Percentiles rank a stretch among this genome's conserved stretches.
These are phyloP conservation scores for Ataeniobius toweri DNA, from an alignment of 2,797 vertebrate species.

Conservation along the genomic window DNA sequence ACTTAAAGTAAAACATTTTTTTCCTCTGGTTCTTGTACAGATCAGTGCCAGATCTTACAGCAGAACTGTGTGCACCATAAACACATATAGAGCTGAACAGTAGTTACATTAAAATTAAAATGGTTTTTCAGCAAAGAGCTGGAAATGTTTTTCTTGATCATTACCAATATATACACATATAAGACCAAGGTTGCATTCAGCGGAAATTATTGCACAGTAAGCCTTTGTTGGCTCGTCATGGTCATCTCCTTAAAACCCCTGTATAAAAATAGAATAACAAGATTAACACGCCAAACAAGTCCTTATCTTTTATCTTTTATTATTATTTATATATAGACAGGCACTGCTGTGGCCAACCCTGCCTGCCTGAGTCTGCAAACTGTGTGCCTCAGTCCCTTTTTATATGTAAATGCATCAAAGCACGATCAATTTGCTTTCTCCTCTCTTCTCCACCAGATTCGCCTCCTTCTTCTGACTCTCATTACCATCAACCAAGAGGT, in stretches of 20 bases:
- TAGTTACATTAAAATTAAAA: slow-evolving; percentile 74
- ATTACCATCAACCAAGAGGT: slow-evolving; percentile 62
- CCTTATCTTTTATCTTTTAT: slow-evolving; percentile 56
- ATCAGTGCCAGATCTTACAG: slow-evolving; percentile 87
- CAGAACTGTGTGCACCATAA: slow-evolving; percentile 70
- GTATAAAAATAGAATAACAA: slow-evolving; percentile 91
- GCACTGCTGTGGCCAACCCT: slow-evolving; percentile 71
- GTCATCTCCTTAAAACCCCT: slow-evolving; percentile 82
- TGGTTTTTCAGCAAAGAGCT: slow-evolving; percentile 78
- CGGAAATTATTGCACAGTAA: slow-evolving; percentile 96
- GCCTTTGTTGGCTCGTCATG: slow-evolving; percentile 87
- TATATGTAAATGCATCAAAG: slow-evolving; percentile 52
- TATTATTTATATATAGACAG: slow-evolving; percentile 59
- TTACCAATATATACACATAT: slow-evolving; percentile 78
- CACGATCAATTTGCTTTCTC: slow-evolving; percentile 50
- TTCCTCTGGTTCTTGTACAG: slow-evolving; percentile 76
- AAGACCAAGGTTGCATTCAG: slow-evolving; percentile 83
- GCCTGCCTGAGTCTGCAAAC: slow-evolving; percentile 67
- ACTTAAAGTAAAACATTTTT: slow-evolving; percentile 73
- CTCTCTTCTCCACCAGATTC: slow-evolving; percentile 31
- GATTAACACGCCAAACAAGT: slow-evolving; percentile 87
- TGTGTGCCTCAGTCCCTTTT: slow-evolving; percentile 66
- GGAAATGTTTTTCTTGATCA: slow-evolving; percentile 74
- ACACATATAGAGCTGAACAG: slow-evolving; percentile 55
- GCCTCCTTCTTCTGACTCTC: slow-evolving; percentile 53